Evolutionary conservation across 1,140 invertebrate species (phyloP), one percentile per base, ranked within the genome.

Genomic region (Chelonus insularis): DNA sequence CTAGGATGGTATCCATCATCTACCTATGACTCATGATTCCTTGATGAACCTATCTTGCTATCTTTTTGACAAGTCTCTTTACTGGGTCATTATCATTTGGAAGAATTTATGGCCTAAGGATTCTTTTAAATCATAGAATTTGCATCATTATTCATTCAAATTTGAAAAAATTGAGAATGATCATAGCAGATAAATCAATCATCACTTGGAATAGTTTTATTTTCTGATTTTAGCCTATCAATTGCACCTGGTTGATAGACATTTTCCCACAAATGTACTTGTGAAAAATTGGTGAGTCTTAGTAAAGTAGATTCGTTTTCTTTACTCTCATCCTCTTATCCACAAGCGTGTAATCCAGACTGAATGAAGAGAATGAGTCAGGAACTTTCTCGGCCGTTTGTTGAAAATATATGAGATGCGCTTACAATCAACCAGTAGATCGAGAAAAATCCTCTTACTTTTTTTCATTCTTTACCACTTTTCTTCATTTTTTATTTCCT

Each of bases 351-450:
- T 52, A 52, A 52, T 52, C 50, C 50, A 34, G 50, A 52, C 23
- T 34, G 50, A 52, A 52, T 36, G 50, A 52, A 34, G 50, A 36
- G 50, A 36, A 52, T 52, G 50, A 52, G 50, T 52, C 50, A 52
- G 50, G 25, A 52, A 52, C 16, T 52, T 52, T 34, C 16, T 18
- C 11, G 45, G 12, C 20, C 20, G 45, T 36, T 14, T n/a, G 12
- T 34, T 23, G 29, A 11, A 20, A 52, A 52, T 52, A 52, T 52
- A 52, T 52, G 50, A 52, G 50, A 52, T 6, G 23, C 14, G 50
- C 50, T 34, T 36, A 52, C 50, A 52, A 52, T 52, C 50, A 52
- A 52, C 47, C 14, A 52, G 25, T 14, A 52, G 50, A 52, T 32
- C 32, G 25, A 16, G 16, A 36, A 52, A 34, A 34, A 52, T 45